Evolutionary conservation across 2,797 vertebrate genomes (phyloP), one percentile per base, ranked within the genome.

Genomic region (Microctenopoma stevenorrisi): DNA sequence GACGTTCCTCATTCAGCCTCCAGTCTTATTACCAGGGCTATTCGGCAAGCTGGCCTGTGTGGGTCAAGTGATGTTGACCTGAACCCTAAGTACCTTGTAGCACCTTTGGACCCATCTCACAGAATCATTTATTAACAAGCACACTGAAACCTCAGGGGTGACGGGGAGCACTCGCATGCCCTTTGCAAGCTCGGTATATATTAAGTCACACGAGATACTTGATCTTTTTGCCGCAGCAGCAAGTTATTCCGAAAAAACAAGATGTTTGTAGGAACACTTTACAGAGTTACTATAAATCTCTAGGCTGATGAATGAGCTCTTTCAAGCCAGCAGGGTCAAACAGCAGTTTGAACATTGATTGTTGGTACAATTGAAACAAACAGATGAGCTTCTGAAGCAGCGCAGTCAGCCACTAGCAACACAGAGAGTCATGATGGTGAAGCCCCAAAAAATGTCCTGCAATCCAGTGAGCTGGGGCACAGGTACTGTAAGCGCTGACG

Each of bases 61-160:
- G 64, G 87, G 87, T 89, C 87, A 87, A 84, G 84, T 82, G 81
- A 56, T 72, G 78, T 69, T 77, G 83, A 88, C 88, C 82, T 83
- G 82, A 88, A 79, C 87, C 80, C 86, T 67, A 76, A 83, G 77
- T 82, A 67, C 79, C 49, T 67, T 61, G 18, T 55, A 38, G 68
- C 72, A 82, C 81, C 77, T 80, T 14, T 56, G 48, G 64, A 71
- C 64, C 28, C 38, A 22, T 54, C 67, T 69, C 62, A 71, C 76
- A 58, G 51, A 81, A 67, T 69, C 66, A 50, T 73, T 84, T 65
- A 72, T 88, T 84, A 85, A 68, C 62, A 73, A 78, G 62, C 57
- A 25, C 10, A 42, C 25, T 0, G 1, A 53, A 64, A 65, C 52
- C 44, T 64, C 37, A 0, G 25, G 13, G 62, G 43, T 60, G 56